Conservation (phyloP, 2,888 invertebrate genomes). For the Heteropelma amictum region DNA sequence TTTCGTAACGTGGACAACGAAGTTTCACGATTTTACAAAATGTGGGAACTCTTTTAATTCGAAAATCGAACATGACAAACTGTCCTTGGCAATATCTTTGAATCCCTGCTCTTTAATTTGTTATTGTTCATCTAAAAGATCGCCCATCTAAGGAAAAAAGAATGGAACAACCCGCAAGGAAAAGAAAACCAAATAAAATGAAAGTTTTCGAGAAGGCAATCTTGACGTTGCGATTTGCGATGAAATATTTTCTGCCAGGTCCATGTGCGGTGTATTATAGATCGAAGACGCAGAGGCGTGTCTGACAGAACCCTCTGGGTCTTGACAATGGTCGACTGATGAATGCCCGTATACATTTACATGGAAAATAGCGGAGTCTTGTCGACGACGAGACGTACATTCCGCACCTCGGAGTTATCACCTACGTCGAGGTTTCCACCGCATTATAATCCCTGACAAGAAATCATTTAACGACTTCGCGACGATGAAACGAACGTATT, state of each 20-base stretch:
- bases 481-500: conserved; percentile 22
- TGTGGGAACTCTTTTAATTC: too few species aligned
- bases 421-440: conserved; percentile 57
- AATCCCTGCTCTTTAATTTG: too few species aligned
- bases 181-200: background rate
- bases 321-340: conserved; percentile 65
- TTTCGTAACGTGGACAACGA: too few species aligned
- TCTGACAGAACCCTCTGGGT: conserved; percentile 67
- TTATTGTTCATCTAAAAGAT: too few species aligned
- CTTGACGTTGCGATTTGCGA: background rate
- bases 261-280: conserved; percentile 11
- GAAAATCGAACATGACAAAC: too few species aligned
- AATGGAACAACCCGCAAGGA: background rate
- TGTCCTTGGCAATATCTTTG: too few species aligned
- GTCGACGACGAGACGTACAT: conserved; percentile 58
- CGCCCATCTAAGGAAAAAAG: too few species aligned
- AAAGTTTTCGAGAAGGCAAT: background rate
- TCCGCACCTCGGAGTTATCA: conserved; percentile 48
- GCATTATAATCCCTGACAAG: conserved; percentile 46
- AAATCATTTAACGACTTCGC: conserved; percentile 49
- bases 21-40: too few species aligned
- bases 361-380: conserved; percentile 71
- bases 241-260: conserved; percentile 42
- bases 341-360: conserved; percentile 76
- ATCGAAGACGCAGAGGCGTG: conserved; percentile 62